Evolutionary conservation across 2,888 invertebrate genomes (phyloP), one percentile per base, ranked within the genome.

Genomic region (Megaustenia siamemsis): DNA sequence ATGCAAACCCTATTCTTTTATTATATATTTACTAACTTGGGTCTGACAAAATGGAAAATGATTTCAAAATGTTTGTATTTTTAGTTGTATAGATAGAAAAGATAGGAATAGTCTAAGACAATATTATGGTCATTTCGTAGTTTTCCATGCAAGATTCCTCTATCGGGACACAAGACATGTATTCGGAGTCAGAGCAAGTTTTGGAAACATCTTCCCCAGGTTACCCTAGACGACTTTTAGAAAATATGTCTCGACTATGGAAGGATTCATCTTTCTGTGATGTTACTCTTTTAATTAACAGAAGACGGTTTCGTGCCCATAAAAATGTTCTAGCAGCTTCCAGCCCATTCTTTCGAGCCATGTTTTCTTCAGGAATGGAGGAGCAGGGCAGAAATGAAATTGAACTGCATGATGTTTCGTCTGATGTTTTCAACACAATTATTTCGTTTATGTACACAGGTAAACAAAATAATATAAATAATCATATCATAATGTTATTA

Each of bases 301-400:
- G 82, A 1, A 86, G 88, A 77, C 85, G 86, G 53, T 92, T 93
- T 83, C 78, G 83, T 35, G 97, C 97, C 82, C 98, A 98, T 93
- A 95, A 97, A 89, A 96, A 97, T 28, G 96, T 98, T 18, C 94
- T 98, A 86, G 97, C 97, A 89, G 97, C 98, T 10, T 96, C 97
- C 88, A 97, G 97, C 94, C 97, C 97, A 84, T 98, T 98, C 94
- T 98, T 98, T 94, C 96, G 97, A 94, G 98, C 97, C 69, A 98
- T 98, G 98, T 98, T 98, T 93, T 96, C 96, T 89, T 96, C 96
- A 56, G 97, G 97, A 21, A 94, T 98, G 88, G 96, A 96, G 87
- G 98, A 98, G 94, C 96, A 96, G 90, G 96, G 96, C 91, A 96
- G 97, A 93, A 96, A 96, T 88, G 95, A 96, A 87, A 96, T 98